Percentiles rank a stretch among this genome's conserved stretches.
phyloP scores from a whole-genome alignment of 2,113 vertebrate species.

The Narcine bancroftii region DNA sequence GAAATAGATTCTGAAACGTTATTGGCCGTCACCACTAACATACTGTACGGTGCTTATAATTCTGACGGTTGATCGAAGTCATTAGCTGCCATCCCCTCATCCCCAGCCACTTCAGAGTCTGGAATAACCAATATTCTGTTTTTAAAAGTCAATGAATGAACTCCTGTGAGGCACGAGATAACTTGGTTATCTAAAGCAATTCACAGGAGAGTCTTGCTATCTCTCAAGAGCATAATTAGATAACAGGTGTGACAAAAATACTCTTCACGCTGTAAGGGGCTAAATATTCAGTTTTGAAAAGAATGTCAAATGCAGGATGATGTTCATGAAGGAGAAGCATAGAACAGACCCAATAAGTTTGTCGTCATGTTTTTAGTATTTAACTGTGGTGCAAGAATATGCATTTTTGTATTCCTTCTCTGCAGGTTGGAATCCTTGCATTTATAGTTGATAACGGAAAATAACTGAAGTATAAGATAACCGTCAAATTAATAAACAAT shows the following conservation, averaged over 20 bases:
- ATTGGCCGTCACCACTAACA: not conserved
- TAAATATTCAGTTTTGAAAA: not conserved
- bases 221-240: not conserved
- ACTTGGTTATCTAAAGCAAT: not conserved
- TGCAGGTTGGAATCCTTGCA: not conserved
- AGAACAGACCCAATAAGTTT: not conserved
- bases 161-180: not conserved
- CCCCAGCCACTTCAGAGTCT: not conserved
- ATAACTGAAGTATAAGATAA: not conserved
- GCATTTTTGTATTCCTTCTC: not conserved
- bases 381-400: not conserved
- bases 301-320: not conserved
- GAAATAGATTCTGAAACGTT: not conserved
- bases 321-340: not conserved
- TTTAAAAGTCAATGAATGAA: not conserved
- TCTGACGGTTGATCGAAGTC: not conserved
- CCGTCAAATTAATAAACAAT: not conserved
- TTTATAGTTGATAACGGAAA: not conserved
- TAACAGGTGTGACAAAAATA: not conserved
- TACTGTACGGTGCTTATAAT: too few relatives aligned
- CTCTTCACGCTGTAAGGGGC: too few relatives aligned
- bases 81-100: too few relatives aligned
- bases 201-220: not conserved
- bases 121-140: not conserved
- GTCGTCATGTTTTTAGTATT: not conserved